Conservation (phyloP, 2,113 vertebrate species). For the Paradoxurus hermaphroditus region DNA sequence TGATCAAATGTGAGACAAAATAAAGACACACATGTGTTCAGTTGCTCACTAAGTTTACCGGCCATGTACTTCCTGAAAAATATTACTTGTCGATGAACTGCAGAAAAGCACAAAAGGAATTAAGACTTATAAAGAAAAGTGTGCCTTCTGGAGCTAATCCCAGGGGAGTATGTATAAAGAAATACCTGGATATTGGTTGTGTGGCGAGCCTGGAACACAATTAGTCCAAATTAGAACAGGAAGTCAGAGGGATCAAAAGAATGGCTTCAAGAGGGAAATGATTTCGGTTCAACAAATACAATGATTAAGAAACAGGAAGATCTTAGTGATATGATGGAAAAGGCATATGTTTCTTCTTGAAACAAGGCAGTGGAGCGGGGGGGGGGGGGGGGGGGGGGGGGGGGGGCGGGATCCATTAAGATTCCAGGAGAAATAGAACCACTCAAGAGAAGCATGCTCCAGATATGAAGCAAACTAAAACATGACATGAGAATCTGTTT, state of each 20-base stretch:
- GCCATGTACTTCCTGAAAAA: not conserved
- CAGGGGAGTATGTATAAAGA: not conserved
- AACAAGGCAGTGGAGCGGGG: not conserved
- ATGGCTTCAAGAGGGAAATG: not conserved
- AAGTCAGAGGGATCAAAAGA: not conserved
- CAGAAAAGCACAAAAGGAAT: not conserved
- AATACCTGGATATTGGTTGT: not conserved
- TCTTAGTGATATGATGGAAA: not conserved
- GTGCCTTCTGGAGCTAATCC: not conserved
- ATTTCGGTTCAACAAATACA: not conserved
- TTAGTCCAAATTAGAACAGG: not conserved
- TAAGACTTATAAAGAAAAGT: not conserved
- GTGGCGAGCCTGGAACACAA: not conserved
- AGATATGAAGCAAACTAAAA: not conserved
- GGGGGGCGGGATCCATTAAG: not conserved
- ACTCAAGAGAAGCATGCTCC: not conserved
- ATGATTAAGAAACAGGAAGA: not conserved
- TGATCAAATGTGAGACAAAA: not conserved
- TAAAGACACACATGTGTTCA: not conserved
- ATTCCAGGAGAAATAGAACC: conserved; percentile 21
- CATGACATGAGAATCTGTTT: not conserved
- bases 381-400: not conserved
- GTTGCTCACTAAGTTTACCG: not conserved
- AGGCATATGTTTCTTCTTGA: conserved; percentile 47
- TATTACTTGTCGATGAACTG: not conserved